Conservation (phyloP, 1,140 invertebrate genomes). For the Glossosoma conforme region DNA sequence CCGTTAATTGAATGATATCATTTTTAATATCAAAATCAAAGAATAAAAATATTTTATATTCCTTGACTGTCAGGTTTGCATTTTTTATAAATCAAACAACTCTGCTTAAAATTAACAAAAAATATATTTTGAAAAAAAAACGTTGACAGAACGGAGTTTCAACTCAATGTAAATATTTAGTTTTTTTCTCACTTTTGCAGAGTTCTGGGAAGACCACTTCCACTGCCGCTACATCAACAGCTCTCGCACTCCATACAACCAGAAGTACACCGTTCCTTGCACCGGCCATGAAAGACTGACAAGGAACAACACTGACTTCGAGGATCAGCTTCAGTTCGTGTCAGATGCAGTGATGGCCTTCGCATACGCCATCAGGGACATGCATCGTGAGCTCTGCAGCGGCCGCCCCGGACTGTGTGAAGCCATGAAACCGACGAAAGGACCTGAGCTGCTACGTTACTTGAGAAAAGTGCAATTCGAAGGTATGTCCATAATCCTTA, state of each 20-base stretch:
- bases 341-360: constrained; percentile 90
- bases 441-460: constrained; percentile 75
- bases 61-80: too few species aligned
- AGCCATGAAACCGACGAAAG: constrained; percentile 83
- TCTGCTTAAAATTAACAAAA: too few species aligned
- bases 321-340: constrained; percentile 88
- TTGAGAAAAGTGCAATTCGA: constrained; percentile 77
- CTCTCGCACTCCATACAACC: constrained; percentile 75
- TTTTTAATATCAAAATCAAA: too few species aligned
- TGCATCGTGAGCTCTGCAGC: constrained; percentile 76
- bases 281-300: constrained; percentile 68
- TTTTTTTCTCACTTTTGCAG: constrained; percentile 50
- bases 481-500: constrained; percentile 54
- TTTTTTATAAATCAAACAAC: too few species aligned
- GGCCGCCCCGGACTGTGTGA: constrained; percentile 71
- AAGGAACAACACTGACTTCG: constrained; percentile 73
- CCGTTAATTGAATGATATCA: too few species aligned
- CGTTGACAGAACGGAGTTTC: too few species aligned
- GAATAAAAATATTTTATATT: too few species aligned
- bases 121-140: too few species aligned
- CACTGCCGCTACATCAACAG: constrained; percentile 76
- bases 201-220: constrained; percentile 93
- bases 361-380: constrained; percentile 82
- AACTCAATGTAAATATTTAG: too few species aligned
- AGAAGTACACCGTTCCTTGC: constrained; percentile 62